A percentile compares a stretch with the other conserved stretches of the same genome.
Conservation (phyloP, 2,797 vertebrate species). For the Pseudochirops cupreus region DNA sequence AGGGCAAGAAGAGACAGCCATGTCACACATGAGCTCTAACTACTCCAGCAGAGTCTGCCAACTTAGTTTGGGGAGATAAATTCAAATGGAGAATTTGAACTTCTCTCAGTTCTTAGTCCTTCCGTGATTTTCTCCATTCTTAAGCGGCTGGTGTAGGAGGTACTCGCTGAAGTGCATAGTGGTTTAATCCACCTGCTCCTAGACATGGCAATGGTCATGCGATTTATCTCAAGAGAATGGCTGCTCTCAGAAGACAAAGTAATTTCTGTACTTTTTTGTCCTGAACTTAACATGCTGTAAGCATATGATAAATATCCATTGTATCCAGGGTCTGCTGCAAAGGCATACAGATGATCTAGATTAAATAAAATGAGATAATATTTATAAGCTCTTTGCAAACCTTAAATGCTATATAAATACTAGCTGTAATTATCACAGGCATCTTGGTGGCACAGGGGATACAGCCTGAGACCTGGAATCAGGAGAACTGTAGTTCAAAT, state of each 20-base stretch:
- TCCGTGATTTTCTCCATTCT: slow-evolving; percentile 36
- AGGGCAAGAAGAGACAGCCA: not conserved
- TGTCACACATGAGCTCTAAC: not conserved
- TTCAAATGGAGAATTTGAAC: slow-evolving; percentile 48
- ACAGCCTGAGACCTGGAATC: not conserved
- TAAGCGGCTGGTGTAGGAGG: slow-evolving; percentile 13
- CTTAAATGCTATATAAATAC: not conserved
- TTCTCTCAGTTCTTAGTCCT: slow-evolving; percentile 39
- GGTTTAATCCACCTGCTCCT: slow-evolving; percentile 50
- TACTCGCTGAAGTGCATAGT: not conserved
- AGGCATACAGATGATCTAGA: slow-evolving; percentile 53
- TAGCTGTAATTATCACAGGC: not conserved
- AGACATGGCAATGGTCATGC: slow-evolving; percentile 40
- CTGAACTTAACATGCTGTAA: slow-evolving; percentile 43
- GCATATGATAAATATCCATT: slow-evolving; percentile 54
- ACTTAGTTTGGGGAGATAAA: slow-evolving; percentile 52
- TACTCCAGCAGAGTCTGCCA: not conserved
- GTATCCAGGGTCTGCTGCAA: slow-evolving; percentile 35
- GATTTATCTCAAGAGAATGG: slow-evolving; percentile 20
- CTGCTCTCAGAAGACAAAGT: slow-evolving; percentile 43
- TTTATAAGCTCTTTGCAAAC: not conserved
- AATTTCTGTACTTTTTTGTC: slow-evolving; percentile 45
- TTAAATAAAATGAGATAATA: slow-evolving; percentile 14
- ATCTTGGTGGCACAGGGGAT: not conserved
- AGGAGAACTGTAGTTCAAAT: not conserved